Conservation (phyloP, 2,797 vertebrate species). For the Tadarida brasiliensis region DNA sequence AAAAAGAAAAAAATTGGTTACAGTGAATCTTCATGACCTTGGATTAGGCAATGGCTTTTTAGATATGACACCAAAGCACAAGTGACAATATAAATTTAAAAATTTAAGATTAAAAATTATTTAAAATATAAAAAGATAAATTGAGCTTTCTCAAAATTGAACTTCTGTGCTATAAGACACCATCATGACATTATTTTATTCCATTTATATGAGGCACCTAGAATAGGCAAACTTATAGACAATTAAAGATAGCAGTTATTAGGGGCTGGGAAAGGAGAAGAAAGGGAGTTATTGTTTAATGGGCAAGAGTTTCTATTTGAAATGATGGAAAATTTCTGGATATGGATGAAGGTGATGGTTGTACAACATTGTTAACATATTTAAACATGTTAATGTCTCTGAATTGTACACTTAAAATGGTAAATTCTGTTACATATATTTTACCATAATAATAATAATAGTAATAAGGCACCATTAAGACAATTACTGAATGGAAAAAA, state of each 20-base stretch:
- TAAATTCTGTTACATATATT: constrained; percentile 5
- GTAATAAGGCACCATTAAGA: background rate
- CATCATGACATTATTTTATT: background rate
- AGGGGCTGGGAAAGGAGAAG: background rate
- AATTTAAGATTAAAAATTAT: constrained; percentile 33
- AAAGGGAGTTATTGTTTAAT: background rate
- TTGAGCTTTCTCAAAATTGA: constrained; percentile 5
- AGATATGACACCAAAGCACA: background rate
- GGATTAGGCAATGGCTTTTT: background rate
- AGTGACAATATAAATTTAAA: background rate
- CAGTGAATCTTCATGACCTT: background rate
- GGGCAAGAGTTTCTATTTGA: background rate
- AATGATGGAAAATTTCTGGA: background rate
- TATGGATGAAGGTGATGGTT: background rate
- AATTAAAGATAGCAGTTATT: constrained; percentile 16
- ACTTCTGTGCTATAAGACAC: background rate
- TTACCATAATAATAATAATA: background rate
- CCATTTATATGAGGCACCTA: background rate
- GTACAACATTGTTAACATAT: background rate
- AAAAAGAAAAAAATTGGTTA: background rate
- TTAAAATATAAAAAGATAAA: background rate
- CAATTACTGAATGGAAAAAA: background rate
- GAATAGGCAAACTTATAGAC: background rate
- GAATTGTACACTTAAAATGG: background rate
- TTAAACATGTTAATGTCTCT: background rate